Conservation (phyloP, 1,140 invertebrate genomes). For the Paracyclopina nana region DNA sequence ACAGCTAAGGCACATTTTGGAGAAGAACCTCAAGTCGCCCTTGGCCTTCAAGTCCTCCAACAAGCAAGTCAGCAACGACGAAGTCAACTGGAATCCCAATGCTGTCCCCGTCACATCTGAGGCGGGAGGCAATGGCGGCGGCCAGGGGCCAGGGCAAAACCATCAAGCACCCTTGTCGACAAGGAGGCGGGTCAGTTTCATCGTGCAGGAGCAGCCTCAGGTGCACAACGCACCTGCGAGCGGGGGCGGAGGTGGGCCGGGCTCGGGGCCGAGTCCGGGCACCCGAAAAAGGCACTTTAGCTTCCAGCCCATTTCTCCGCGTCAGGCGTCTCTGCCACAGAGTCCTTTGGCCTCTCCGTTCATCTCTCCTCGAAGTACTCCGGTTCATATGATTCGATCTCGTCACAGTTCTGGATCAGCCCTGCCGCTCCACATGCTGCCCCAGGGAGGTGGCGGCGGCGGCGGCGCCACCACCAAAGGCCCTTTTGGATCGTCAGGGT, state of each 20-base stretch:
- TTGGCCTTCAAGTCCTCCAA: slow-evolving; percentile 6
- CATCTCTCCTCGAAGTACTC: slow-evolving; percentile 56
- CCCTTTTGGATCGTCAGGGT: slow-evolving; percentile 21
- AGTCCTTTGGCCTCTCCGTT: slow-evolving; percentile 48
- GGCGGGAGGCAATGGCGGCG: too few species aligned
- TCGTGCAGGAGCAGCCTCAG: too few species aligned
- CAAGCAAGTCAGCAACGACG: too few species aligned
- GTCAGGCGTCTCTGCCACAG: slow-evolving; percentile 27
- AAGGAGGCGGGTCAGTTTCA: slow-evolving; percentile 38
- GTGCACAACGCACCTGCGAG: too few species aligned
- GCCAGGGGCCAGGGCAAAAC: too few species aligned
- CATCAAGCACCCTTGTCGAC: too few species aligned
- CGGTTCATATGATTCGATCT: slow-evolving; percentile 35
- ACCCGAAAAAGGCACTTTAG: slow-evolving; percentile 51
- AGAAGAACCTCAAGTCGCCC: slow-evolving; percentile 35
- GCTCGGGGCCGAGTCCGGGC: slow-evolving; percentile 33
- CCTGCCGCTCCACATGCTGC: slow-evolving; percentile 19
- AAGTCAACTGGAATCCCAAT: too few species aligned
- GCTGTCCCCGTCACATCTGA: too few species aligned
- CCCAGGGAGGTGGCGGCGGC: too few species aligned
- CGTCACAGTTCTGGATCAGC: slow-evolving; percentile 27
- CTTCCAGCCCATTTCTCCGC: slow-evolving; percentile 59
- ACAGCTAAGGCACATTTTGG: slow-evolving; percentile 44
- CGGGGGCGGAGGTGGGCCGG: too few species aligned
- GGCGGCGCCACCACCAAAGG: slow-evolving; percentile 8